These are phyloP conservation scores for Leucopternis melanops DNA, from an alignment of 2,113 vertebrate species.

Conservation along the genomic window DNA sequence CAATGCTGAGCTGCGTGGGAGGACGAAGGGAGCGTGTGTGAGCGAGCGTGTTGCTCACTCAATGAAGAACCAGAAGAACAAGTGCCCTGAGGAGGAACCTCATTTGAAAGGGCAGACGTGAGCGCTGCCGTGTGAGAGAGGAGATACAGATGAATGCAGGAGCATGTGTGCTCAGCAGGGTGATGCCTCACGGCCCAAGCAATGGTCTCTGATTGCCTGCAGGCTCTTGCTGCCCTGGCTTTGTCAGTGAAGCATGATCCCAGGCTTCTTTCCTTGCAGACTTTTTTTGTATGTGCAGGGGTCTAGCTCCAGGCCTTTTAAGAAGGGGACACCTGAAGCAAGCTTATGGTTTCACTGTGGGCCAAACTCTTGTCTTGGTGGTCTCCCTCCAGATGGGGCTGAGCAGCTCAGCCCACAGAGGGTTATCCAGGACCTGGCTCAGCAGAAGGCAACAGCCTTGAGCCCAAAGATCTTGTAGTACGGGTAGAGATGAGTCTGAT, in stretches of 20 bases:
- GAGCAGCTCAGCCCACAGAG: not conserved
- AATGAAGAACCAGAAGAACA: not conserved
- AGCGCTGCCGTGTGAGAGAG: not conserved
- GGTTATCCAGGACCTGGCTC: not conserved
- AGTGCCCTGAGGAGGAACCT: not conserved
- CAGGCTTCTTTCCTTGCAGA: not conserved
- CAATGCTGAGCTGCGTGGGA: not conserved
- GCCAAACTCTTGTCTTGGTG: not conserved
- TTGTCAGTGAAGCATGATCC: not conserved
- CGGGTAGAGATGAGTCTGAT: not conserved
- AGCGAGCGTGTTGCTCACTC: fast-evolving
- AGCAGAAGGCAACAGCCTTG: not conserved
- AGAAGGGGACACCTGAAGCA: not conserved
- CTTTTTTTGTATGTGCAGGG: not conserved
- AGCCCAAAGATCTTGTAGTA: not conserved
- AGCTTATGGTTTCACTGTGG: not conserved
- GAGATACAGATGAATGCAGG: not conserved
- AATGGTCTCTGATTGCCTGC: not conserved
- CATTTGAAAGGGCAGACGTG: not conserved
- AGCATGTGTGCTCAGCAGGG: not conserved
- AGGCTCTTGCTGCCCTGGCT: not conserved
- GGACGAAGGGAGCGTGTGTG: not conserved
- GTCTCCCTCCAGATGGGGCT: not conserved
- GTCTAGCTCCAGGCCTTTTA: not conserved
- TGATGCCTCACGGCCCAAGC: not conserved